phyloP scores from a whole-genome alignment of 2,888 invertebrate species.

The Drosophila infuscata region DNA sequence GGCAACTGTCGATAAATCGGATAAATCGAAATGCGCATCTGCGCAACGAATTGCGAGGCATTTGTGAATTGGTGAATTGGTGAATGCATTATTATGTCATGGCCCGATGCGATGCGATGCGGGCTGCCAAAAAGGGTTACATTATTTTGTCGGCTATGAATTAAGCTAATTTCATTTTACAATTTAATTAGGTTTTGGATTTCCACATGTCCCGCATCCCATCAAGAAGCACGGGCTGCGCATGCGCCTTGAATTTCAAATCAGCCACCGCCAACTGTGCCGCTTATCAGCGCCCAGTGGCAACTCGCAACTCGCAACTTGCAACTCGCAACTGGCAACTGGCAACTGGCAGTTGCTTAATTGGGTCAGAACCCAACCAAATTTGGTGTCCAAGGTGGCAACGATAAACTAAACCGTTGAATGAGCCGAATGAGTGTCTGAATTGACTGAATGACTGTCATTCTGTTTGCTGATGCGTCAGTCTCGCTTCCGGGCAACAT shows the following conservation, averaged over 20 bases:
- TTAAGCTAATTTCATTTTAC: conserved; percentile 75
- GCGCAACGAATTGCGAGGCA: conserved; percentile 47
- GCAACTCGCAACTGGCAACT: background rate
- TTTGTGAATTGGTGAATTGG: conserved; percentile 1
- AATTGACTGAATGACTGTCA: conserved; percentile 10
- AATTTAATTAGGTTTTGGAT: conserved; percentile 73
- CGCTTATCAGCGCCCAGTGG: conserved; percentile 32
- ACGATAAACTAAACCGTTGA: conserved; percentile 4
- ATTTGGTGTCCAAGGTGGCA: conserved; percentile 42
- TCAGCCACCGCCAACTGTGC: background rate
- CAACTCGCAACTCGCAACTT: no score
- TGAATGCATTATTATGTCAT: conserved; percentile 47
- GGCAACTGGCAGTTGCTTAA: conserved; percentile 23
- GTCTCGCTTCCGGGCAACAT: conserved; percentile 40
- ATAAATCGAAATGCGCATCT: conserved; percentile 55
- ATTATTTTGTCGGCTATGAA: conserved; percentile 29
- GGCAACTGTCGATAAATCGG: conserved; percentile 43
- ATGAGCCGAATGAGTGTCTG: conserved; percentile 4
- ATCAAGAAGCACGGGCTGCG: conserved; percentile 54
- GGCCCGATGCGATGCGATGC: conserved; percentile 37
- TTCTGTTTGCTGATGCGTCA: conserved; percentile 42
- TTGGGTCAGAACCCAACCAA: conserved; percentile 39
- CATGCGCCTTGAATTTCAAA: conserved; percentile 60
- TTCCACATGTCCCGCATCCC: conserved; percentile 75
- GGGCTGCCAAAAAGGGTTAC: conserved; percentile 62